phyloP scores from a whole-genome alignment of 2,113 vertebrate species.

The Corapipo altera region DNA sequence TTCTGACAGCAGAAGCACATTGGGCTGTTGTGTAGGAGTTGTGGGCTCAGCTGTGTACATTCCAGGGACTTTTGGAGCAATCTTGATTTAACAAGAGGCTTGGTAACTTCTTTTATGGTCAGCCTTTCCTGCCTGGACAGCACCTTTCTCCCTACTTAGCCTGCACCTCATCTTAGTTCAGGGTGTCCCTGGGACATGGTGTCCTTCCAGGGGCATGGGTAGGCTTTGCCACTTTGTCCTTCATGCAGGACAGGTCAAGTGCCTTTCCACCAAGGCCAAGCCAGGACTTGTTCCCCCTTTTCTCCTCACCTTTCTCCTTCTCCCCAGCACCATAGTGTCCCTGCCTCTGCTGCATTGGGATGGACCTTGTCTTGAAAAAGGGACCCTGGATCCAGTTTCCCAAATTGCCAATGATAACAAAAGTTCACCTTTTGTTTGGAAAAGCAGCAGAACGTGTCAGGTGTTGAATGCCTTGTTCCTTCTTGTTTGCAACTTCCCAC shows the following conservation, averaged over 20 bases:
- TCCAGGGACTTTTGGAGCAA: background rate
- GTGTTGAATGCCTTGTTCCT: background rate
- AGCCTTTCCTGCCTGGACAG: background rate
- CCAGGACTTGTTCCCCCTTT: background rate
- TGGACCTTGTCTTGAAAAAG: background rate
- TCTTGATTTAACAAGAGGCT: background rate
- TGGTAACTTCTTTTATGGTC: background rate
- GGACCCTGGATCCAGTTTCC: background rate
- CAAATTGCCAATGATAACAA: background rate
- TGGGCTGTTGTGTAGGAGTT: background rate
- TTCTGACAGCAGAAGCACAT: background rate
- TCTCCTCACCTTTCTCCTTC: background rate
- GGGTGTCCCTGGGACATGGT: accelerated
- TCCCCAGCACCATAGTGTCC: accelerated
- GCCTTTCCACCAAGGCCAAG: background rate
- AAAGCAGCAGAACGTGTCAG: background rate
- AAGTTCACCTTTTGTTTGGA: background rate
- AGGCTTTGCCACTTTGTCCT: background rate
- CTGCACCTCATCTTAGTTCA: background rate
- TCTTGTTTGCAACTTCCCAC: background rate
- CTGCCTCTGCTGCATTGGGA: background rate
- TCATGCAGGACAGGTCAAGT: background rate
- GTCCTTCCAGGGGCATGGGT: background rate
- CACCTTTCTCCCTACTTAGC: background rate
- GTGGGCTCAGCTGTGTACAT: background rate